Evolutionary conservation across 2,888 invertebrate species (phyloP).

Genomic region (Drosophila atripex): DNA sequence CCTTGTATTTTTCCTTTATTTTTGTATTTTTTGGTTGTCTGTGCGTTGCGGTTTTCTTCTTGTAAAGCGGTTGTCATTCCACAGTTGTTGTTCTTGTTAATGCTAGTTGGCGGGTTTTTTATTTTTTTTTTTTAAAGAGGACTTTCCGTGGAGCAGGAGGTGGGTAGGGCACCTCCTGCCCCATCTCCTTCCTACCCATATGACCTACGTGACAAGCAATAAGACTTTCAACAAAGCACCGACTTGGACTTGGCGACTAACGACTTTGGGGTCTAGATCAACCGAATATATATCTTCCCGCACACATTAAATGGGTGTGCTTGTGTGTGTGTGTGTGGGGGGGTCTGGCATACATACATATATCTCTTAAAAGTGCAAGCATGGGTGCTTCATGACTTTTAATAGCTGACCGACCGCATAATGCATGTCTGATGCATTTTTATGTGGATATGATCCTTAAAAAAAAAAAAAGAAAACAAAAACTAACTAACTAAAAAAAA

Average conservation of each 20-base stretch:
- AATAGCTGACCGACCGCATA: slow-evolving; percentile 56
- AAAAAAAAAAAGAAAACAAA: too few relatives aligned
- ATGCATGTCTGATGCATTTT: slow-evolving; percentile 57
- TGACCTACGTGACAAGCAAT: slow-evolving; percentile 70
- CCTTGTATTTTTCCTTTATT: slow-evolving; percentile 14
- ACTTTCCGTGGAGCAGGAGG: not conserved
- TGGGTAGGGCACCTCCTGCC: too few relatives aligned
- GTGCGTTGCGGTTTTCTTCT: slow-evolving; percentile 51
- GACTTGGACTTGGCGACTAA: slow-evolving; percentile 39
- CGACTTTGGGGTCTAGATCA: slow-evolving; percentile 62
- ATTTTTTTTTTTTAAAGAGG: slow-evolving; percentile 16
- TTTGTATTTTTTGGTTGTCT: slow-evolving; percentile 26
- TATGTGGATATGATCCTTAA: not conserved
- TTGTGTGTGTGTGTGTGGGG: not conserved
- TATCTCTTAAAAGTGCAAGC: slow-evolving; percentile 8
- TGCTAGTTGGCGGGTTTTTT: slow-evolving; percentile 53
- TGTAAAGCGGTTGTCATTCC: slow-evolving; percentile 61
- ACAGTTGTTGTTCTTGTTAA: slow-evolving; percentile 33
- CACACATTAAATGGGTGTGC: too few relatives aligned
- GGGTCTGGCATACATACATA: too few relatives aligned
- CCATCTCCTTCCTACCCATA: slow-evolving; percentile 25
- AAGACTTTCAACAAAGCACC: slow-evolving; percentile 48
- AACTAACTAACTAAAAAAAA: not conserved
- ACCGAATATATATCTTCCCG: slow-evolving; percentile 31
- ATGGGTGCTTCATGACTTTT: slow-evolving; percentile 57